Evolutionary conservation across 2,888 invertebrate species (phyloP).

Genomic region (Heliothis peltigera): DNA sequence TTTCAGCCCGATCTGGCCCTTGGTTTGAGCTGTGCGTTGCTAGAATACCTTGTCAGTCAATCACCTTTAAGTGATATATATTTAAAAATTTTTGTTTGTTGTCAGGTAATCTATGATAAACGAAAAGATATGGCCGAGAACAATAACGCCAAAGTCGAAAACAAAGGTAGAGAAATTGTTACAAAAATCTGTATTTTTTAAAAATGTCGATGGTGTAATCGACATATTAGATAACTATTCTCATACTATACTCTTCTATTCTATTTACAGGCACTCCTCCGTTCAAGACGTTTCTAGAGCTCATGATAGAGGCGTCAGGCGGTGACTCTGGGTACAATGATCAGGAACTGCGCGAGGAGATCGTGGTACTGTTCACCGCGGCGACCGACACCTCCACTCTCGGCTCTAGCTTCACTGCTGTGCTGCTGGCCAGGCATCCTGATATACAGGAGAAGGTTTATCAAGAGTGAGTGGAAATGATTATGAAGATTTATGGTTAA

Average conservation of each 20-base stretch:
- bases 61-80: too few species aligned
- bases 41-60: too few species aligned
- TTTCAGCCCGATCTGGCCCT: too few species aligned
- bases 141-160: slow-evolving; percentile 16
- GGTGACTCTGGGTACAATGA: slow-evolving; percentile 61
- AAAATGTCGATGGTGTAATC: too few species aligned
- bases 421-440: slow-evolving; percentile 68
- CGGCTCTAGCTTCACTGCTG: slow-evolving; percentile 64
- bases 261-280: slow-evolving; percentile 44
- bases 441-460: slow-evolving; percentile 72
- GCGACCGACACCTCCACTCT: slow-evolving; percentile 76
- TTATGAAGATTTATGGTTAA: neutral
- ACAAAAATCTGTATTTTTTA: too few species aligned
- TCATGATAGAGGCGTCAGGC: slow-evolving; percentile 66
- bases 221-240: too few species aligned
- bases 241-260: neutral
- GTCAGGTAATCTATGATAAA: slow-evolving; percentile 60
- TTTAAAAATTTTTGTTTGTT: neutral
- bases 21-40: too few species aligned
- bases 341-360: slow-evolving; percentile 70
- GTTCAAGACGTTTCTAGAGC: slow-evolving; percentile 67
- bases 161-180: neutral
- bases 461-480: neutral
- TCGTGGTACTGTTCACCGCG: slow-evolving; percentile 68
- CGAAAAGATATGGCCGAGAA: slow-evolving; percentile 55